Evolutionary conservation across 2,797 vertebrate genomes (phyloP).

Genomic region (Mionectes olivaceus): DNA sequence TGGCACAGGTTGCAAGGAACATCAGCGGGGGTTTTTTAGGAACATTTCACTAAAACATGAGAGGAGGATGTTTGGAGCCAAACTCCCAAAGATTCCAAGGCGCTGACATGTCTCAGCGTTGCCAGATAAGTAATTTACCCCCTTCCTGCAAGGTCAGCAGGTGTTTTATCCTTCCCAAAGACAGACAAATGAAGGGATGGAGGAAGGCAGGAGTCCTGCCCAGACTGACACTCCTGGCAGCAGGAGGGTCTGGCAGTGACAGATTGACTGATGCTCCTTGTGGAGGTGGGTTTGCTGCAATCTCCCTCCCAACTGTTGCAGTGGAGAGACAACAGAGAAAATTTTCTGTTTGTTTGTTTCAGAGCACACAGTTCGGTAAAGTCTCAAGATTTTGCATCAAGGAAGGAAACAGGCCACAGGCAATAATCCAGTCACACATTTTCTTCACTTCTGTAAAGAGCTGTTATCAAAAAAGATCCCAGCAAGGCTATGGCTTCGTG

Average conservation of each 20-base stretch:
- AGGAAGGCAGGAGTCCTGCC: neutral
- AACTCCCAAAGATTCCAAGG: neutral
- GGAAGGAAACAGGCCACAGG: neutral
- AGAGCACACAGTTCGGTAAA: neutral
- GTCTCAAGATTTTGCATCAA: neutral
- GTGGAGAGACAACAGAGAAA: neutral
- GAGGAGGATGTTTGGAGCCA: neutral
- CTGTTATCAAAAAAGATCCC: neutral
- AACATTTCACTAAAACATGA: neutral
- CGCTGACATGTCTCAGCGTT: neutral
- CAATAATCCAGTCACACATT: neutral
- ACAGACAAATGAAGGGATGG: neutral
- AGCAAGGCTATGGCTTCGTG: neutral
- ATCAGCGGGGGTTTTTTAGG: neutral
- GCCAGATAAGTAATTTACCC: neutral
- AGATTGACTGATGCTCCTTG: neutral
- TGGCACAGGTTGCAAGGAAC: neutral
- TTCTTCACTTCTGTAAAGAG: neutral
- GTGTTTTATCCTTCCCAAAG: conserved; percentile 23
- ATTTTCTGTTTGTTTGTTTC: neutral
- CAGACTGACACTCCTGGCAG: neutral
- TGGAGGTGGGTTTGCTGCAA: neutral
- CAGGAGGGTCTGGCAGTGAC: neutral
- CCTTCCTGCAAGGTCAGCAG: neutral
- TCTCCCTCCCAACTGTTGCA: neutral